phyloP scores from a whole-genome alignment of 2,888 invertebrate genomes.

The Criorhina ranunculi region DNA sequence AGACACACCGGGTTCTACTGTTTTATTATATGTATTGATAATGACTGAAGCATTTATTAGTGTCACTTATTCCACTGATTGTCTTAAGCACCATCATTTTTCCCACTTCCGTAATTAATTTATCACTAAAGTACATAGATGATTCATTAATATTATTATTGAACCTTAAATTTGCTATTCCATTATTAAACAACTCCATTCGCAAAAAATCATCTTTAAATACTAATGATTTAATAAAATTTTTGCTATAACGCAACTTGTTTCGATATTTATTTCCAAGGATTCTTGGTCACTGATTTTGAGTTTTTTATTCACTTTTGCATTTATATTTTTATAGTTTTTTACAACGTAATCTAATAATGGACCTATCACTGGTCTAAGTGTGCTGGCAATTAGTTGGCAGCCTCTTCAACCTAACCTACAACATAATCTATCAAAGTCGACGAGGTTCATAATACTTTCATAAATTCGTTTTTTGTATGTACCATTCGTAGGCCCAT shows the following conservation, averaged over 20 bases:
- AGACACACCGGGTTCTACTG: no score
- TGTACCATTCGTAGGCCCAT: no score
- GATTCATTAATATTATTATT: no score
- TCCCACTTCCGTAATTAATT: not conserved
- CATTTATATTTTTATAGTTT: not conserved
- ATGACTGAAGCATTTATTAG: no score
- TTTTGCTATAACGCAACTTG: not conserved
- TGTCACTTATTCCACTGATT: no score
- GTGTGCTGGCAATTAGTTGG: no score
- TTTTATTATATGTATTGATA: no score
- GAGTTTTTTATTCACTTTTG: not conserved
- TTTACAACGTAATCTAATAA: no score
- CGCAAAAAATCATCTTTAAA: not conserved
- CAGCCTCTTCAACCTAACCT: no score
- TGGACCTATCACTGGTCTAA: no score
- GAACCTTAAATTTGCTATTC: not conserved
- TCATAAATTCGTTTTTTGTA: not conserved
- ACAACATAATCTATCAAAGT: constrained; percentile 1
- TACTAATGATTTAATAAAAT: not conserved
- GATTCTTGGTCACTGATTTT: constrained; percentile 1
- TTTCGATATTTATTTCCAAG: not conserved
- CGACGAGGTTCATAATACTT: no score
- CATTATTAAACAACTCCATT: not conserved
- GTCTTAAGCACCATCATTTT: no score
- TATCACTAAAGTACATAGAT: not conserved